These are phyloP conservation scores for Acanthosepion esculentum DNA, from an alignment of 2,888 invertebrate genomes.

Conservation along the genomic window DNA sequence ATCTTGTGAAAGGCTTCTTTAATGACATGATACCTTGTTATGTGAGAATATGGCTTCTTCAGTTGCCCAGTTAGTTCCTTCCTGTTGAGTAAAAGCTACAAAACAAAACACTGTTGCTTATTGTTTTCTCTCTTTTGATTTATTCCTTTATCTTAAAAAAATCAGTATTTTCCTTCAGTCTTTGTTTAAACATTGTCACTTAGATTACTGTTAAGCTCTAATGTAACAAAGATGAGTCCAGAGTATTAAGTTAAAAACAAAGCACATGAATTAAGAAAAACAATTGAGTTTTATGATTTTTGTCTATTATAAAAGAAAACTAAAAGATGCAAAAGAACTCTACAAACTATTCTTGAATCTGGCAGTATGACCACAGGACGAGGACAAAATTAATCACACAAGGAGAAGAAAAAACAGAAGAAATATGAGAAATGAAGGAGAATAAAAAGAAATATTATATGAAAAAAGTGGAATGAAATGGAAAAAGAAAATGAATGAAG, in stretches of 20 bases:
- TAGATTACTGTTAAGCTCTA: neutral
- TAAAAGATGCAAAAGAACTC: neutral
- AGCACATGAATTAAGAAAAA: neutral
- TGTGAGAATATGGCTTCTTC: neutral
- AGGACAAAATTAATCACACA: neutral
- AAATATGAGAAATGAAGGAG: neutral
- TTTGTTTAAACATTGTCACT: neutral
- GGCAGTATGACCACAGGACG: neutral
- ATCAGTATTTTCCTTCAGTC: neutral
- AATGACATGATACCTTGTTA: neutral
- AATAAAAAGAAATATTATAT: no score
- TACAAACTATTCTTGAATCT: neutral
- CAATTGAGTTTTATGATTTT: neutral
- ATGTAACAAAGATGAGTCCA: neutral
- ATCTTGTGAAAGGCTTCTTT: neutral
- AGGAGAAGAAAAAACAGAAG: neutral
- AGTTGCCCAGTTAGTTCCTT: neutral
- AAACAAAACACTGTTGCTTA: neutral
- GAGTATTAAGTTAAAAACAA: neutral
- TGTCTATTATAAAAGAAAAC: neutral
- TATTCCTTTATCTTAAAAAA: neutral
- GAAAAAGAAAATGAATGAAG: neutral
- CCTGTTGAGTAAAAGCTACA: neutral
- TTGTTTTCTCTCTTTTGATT: neutral
- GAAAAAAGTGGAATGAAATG: neutral